Percentiles rank a stretch among this genome's conserved stretches.
These are phyloP conservation scores for Ditula angustiorana DNA, from an alignment of 2,888 invertebrate genomes.

Conservation along the genomic window DNA sequence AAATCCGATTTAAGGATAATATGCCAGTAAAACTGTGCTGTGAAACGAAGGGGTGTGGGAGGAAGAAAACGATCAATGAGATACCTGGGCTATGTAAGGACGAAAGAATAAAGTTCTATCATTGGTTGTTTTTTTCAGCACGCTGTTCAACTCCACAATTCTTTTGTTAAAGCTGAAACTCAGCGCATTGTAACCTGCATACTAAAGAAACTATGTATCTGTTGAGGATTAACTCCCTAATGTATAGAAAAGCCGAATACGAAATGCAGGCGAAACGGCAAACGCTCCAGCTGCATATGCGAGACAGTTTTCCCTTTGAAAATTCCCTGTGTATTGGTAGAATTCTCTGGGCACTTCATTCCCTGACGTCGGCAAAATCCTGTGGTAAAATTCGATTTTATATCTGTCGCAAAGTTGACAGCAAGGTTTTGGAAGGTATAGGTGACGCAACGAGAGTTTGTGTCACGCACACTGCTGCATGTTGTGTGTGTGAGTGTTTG, in stretches of 20 bases:
- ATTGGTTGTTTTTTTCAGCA: too few species aligned
- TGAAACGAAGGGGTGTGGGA: too few species aligned
- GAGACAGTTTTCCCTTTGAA: slow-evolving; percentile 1
- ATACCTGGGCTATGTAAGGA: too few species aligned
- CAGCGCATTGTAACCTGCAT: neutral
- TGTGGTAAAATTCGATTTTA: slow-evolving; percentile 14
- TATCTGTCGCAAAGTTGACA: neutral
- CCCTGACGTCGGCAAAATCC: neutral
- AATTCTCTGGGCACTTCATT: slow-evolving; percentile 2
- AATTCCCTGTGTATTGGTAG: slow-evolving; percentile 10
- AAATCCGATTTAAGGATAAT: neutral
- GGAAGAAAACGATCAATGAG: too few species aligned
- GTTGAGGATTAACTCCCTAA: neutral
- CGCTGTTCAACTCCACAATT: too few species aligned
- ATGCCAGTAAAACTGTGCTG: too few species aligned
- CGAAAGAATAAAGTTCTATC: too few species aligned
- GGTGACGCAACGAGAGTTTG: too few species aligned
- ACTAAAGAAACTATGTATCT: neutral
- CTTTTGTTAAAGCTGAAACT: neutral
- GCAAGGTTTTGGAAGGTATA: neutral
- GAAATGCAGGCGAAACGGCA: neutral
- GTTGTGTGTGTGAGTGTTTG: too few species aligned
- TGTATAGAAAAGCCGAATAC: neutral
- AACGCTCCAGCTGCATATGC: neutral
- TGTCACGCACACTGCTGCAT: too few species aligned